phyloP scores from a whole-genome alignment of 2,888 invertebrate genomes.

The Panopea generosa region DNA sequence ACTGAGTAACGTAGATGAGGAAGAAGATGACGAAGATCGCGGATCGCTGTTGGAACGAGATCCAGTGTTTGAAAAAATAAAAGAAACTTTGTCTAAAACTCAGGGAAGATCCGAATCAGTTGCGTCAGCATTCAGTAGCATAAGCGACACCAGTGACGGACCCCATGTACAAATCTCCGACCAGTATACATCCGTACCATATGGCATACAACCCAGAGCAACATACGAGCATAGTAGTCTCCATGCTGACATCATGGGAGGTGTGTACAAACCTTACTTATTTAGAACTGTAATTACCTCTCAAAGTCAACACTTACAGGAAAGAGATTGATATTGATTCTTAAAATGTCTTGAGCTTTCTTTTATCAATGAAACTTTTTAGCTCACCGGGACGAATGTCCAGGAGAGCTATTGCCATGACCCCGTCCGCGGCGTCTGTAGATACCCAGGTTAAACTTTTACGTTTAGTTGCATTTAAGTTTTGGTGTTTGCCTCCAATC shows the following conservation, averaged over 20 bases:
- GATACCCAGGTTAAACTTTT: too few species aligned
- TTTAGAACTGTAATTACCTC: too few species aligned
- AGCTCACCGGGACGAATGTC: too few species aligned
- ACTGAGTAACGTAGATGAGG: constrained; percentile 51
- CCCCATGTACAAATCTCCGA: constrained; percentile 69
- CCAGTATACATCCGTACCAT: constrained; percentile 75
- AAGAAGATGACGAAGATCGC: constrained; percentile 54
- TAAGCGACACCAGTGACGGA: constrained; percentile 56
- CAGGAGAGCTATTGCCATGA: too few species aligned
- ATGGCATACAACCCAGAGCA: constrained; percentile 78
- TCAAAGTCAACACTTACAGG: too few species aligned
- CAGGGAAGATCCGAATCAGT: constrained; percentile 60
- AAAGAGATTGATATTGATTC: neutral
- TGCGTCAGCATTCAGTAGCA: constrained; percentile 43
- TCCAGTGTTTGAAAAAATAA: constrained; percentile 70
- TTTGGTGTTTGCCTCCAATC: too few species aligned
- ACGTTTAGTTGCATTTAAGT: too few species aligned
- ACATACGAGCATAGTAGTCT: constrained; percentile 82
- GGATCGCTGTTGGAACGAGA: constrained; percentile 55
- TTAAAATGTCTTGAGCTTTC: too few species aligned
- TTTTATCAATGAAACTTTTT: too few species aligned
- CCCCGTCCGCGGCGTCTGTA: too few species aligned
- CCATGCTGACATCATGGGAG: constrained; percentile 83
- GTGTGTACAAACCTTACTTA: constrained; percentile 70
- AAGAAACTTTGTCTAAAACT: constrained; percentile 63